Conservation (phyloP, 2,797 vertebrate genomes). For the Capromys pilorides region DNA sequence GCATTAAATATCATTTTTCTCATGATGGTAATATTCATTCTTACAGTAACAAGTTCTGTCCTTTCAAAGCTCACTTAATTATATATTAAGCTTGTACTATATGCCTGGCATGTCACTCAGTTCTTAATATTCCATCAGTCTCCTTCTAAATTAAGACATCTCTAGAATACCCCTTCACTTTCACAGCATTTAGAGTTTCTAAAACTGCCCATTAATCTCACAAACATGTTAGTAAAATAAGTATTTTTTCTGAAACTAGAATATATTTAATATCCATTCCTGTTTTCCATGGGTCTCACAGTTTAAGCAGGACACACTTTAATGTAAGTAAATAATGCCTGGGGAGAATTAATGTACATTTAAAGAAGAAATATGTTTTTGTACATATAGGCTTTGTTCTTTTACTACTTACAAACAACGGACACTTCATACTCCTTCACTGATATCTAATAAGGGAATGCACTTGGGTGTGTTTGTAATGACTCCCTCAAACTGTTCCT, state of each 20-base stretch:
- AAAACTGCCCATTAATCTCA: background rate
- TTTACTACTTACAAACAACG: background rate
- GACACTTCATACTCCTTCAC: background rate
- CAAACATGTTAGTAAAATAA: background rate
- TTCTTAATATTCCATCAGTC: background rate
- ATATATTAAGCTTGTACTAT: background rate
- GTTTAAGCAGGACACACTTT: background rate
- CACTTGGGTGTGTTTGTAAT: background rate
- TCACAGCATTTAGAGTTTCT: background rate
- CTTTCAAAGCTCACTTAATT: constrained; percentile 22
- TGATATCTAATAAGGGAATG: background rate
- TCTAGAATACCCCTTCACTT: background rate
- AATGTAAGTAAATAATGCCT: constrained; percentile 39
- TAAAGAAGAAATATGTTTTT: background rate
- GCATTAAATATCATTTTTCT: background rate
- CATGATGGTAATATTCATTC: background rate
- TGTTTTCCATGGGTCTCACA: background rate
- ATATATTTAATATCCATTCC: background rate
- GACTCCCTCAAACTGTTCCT: constrained; percentile 4
- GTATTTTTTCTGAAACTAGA: background rate
- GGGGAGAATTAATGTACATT: constrained; percentile 45
- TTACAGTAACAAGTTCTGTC: background rate
- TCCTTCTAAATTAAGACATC: background rate
- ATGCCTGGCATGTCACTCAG: background rate
- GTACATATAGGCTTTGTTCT: background rate